Evolutionary conservation across 2,113 vertebrate genomes (phyloP), one percentile per base, ranked within the genome.

Genomic region (Lathamus discolor): DNA sequence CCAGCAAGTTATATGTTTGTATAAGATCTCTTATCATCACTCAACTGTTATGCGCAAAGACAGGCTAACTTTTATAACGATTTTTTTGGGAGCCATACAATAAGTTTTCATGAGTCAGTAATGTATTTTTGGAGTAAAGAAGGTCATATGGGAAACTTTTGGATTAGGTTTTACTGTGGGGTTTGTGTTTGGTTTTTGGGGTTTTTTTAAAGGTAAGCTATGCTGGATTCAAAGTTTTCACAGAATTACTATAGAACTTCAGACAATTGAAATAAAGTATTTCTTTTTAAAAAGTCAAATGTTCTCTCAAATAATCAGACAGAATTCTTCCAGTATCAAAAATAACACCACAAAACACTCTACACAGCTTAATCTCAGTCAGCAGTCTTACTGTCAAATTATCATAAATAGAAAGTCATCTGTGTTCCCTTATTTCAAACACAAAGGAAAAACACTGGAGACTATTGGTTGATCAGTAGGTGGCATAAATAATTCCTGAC

Each of bases 401-500:
- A 69, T 79, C 24, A 82, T 94, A 62, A 95, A 74, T 59, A 66
- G 68, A 80, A 68, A 79, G 28, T 82, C 74, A 48, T 69, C 72
- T 91, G 18, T 82, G 64, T 39, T 94, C 70, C 68, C 73, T 94
- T 94, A 92, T 90, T 79, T 31, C 52, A 96, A 96, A 83, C 64
- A 92, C 83, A 92, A 89, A 92, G 43, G 6, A 92, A 75, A 90
- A 76, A 14, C 16, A 69, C 25, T 55, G 69, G 79, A 92, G 69
- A 85, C 25, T 95, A 52, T 59, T 91, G 66, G 69, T 35, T 84
- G 86, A 93, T 96, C 93, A 67, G 86, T 89, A 95, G 80, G 88
- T 93, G 91, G 62, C 66, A 94, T 62, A 92, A 96, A 93, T 96
- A 91, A 87, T 81, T 91, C 57, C 77, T 81, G 59, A 64, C 48